Conservation (phyloP, 2,113 vertebrate genomes). For the Empidonax alnorum region DNA sequence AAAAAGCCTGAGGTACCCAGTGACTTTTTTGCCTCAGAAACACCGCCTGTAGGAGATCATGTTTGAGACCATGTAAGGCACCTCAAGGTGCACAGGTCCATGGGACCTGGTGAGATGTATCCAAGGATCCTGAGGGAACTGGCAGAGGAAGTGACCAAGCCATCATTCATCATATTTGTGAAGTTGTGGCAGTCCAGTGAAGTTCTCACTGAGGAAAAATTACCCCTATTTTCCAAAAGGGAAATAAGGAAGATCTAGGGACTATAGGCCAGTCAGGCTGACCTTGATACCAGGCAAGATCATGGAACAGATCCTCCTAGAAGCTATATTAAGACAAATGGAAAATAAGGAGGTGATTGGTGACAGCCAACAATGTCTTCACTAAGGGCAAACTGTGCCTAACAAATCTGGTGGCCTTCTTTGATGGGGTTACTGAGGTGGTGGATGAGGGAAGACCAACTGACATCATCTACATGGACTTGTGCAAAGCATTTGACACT, state of each 20-base stretch:
- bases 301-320: not conserved
- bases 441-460: not conserved
- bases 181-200: not conserved
- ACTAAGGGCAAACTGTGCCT: not conserved
- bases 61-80: not conserved
- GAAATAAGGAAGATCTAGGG: not conserved
- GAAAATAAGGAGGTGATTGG: not conserved
- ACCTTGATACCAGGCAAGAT: not conserved
- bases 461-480: not conserved
- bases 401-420: not conserved
- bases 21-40: not conserved
- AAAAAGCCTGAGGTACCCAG: not conserved
- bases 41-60: not conserved
- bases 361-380: not conserved
- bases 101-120: not conserved
- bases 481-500: not conserved
- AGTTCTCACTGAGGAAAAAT: not conserved
- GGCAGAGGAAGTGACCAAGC: not conserved
- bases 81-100: not conserved
- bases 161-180: not conserved
- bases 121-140: not conserved
- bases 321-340: not conserved
- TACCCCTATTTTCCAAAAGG: not conserved
- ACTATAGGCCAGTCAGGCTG: not conserved
- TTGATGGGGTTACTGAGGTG: not conserved